Conservation (phyloP, 2,888 invertebrate species). For the Chromoteleia sp. region DNA sequence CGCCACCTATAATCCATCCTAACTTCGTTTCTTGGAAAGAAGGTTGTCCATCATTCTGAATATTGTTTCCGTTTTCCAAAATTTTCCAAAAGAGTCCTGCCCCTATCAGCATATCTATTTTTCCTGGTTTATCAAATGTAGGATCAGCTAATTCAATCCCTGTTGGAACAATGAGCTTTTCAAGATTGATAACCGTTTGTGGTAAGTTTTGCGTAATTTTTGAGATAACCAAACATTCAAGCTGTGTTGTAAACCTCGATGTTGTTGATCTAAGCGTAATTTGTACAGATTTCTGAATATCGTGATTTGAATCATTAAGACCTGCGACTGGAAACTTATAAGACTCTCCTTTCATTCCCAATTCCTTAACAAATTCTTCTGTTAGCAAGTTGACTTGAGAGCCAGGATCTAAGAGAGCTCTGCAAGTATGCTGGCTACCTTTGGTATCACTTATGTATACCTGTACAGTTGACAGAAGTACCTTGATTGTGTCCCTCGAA, state of each 20-base stretch:
- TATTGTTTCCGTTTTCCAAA: no score
- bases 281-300: not conserved
- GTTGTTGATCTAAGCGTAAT: slow-evolving; percentile 8
- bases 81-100: not conserved
- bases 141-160: slow-evolving; percentile 9
- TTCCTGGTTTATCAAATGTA: not conserved
- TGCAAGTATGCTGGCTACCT: slow-evolving; percentile 7
- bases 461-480: not conserved
- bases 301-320: not conserved
- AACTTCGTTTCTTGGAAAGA: no score
- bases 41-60: no score
- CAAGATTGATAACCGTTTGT: not conserved
- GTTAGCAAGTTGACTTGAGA: slow-evolving; percentile 29
- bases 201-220: not conserved
- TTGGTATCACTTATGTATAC: slow-evolving; percentile 24
- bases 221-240: slow-evolving; percentile 4
- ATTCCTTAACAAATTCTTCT: not conserved
- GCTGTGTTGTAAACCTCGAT: not conserved
- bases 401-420: slow-evolving; percentile 30
- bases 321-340: slow-evolving; percentile 1
- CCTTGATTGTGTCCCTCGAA: not conserved
- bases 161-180: not conserved
- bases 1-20: no score
- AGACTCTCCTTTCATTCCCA: not conserved
- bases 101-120: not conserved